A percentile compares a stretch with the other conserved stretches of the same genome.
Conservation (phyloP, 92 coral and sea anemone genomes). For the Porites divaricata region DNA sequence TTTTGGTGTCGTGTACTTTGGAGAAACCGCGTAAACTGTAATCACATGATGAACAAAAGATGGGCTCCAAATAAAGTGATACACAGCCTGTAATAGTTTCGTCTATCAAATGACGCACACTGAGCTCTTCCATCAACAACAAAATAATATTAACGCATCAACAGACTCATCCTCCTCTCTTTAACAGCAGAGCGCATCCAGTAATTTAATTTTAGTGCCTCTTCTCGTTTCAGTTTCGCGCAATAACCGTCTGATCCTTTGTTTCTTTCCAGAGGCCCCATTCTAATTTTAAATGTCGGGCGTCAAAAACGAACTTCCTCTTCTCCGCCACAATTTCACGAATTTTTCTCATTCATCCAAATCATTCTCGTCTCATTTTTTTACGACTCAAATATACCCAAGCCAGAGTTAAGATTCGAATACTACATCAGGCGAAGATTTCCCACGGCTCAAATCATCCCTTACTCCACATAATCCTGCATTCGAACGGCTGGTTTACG, state of each 20-base stretch:
- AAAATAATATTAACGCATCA: neutral
- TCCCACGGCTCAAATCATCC: neutral
- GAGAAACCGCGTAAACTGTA: too few relatives aligned
- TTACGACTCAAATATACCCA: neutral
- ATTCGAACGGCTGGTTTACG: conserved; percentile 92
- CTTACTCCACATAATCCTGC: conserved; percentile 91
- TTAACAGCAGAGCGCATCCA: neutral
- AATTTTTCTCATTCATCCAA: too few relatives aligned
- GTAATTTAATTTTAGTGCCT: too few relatives aligned
- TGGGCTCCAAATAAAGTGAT: neutral
- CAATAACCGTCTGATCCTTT: neutral
- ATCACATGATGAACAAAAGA: too few relatives aligned
- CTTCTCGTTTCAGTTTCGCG: neutral
- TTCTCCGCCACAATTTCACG: too few relatives aligned
- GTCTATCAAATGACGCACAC: neutral
- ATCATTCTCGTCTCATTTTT: too few relatives aligned
- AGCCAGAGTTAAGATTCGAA: neutral
- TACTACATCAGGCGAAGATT: neutral
- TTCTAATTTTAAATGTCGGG: neutral
- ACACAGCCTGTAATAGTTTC: neutral
- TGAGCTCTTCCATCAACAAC: too few relatives aligned
- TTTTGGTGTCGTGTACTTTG: too few relatives aligned
- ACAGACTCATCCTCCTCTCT: neutral
- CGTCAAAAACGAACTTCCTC: neutral
- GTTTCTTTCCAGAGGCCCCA: neutral